Evolutionary conservation across 2,797 vertebrate genomes (phyloP).

Genomic region (Acanthis flammea): DNA sequence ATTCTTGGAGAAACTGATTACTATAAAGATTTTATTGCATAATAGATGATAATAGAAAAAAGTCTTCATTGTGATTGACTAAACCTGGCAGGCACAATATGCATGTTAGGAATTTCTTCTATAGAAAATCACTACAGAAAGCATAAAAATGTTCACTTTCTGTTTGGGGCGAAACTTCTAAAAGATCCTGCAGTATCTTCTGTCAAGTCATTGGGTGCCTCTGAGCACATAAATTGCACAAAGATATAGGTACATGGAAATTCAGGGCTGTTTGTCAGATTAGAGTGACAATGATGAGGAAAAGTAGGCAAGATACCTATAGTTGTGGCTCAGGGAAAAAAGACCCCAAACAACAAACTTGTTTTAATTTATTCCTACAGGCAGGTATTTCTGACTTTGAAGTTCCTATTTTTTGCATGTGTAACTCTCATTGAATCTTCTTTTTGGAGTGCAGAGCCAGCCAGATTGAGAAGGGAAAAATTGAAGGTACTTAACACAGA

Average conservation of each 20-base stretch:
- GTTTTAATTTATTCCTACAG: slow-evolving; percentile 25
- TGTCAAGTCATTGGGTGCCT: slow-evolving; percentile 42
- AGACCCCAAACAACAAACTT: background rate
- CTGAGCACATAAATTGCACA: slow-evolving; percentile 47
- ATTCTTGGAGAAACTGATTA: background rate
- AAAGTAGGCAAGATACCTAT: slow-evolving; percentile 31
- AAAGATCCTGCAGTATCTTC: slow-evolving; percentile 2
- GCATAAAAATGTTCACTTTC: background rate
- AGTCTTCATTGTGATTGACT: background rate
- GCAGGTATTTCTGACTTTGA: background rate
- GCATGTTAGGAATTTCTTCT: background rate
- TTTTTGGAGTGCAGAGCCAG: background rate
- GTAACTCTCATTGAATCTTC: slow-evolving; percentile 2
- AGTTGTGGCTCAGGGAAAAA: background rate
- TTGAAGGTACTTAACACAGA: background rate
- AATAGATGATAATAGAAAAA: background rate
- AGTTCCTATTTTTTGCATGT: background rate
- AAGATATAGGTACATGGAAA: slow-evolving; percentile 44
- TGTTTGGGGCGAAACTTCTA: slow-evolving; percentile 7
- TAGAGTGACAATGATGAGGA: slow-evolving; percentile 57
- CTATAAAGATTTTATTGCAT: background rate
- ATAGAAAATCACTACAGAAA: slow-evolving; percentile 11
- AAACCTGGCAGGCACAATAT: background rate
- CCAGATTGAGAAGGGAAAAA: background rate
- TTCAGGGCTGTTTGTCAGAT: slow-evolving; percentile 54